A percentile compares a stretch with the other conserved stretches of the same genome.
phyloP scores from a whole-genome alignment of 2,888 invertebrate species.

The Plagodis dolabraria region DNA sequence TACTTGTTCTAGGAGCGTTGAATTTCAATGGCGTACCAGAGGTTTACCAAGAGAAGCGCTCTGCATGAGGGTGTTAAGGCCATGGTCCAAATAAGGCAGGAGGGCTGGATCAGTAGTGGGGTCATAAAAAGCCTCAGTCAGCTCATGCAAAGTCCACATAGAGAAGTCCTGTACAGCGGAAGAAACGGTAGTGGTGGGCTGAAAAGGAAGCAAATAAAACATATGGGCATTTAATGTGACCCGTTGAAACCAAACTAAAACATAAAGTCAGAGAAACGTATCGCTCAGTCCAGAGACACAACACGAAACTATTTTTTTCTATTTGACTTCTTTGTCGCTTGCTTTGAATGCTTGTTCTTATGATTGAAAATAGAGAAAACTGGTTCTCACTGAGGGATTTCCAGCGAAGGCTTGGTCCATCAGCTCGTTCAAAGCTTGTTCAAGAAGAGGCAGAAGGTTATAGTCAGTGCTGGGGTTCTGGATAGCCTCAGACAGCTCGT shows the following conservation, averaged over 20 bases:
- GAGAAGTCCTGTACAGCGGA: constrained; percentile 38
- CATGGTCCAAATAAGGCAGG: constrained; percentile 57
- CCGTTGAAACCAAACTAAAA: no score
- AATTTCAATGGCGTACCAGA: not conserved
- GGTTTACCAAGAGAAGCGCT: constrained; percentile 49
- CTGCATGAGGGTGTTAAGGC: constrained; percentile 58
- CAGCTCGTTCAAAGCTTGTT: constrained; percentile 53
- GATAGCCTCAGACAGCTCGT: constrained; percentile 56
- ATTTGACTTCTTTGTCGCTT: no score
- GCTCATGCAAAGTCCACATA: constrained; percentile 48
- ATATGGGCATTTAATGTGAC: no score
- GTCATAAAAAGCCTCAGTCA: constrained; percentile 56
- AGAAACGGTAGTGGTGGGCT: constrained; percentile 31
- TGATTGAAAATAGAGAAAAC: not conserved
- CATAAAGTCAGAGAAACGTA: no score
- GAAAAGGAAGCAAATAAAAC: constrained; percentile 8
- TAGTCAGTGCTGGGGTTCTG: constrained; percentile 53
- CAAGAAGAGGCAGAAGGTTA: constrained; percentile 48
- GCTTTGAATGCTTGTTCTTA: no score
- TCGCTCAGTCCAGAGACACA: no score
- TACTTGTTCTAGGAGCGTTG: no score
- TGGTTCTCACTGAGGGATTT: constrained; percentile 48
- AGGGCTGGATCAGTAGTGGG: constrained; percentile 54
- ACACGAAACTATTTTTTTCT: no score
- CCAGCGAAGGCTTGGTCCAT: constrained; percentile 51